These are phyloP conservation scores for Megastigmus dorsalis DNA, from an alignment of 2,888 invertebrate species.

Conservation along the genomic window DNA sequence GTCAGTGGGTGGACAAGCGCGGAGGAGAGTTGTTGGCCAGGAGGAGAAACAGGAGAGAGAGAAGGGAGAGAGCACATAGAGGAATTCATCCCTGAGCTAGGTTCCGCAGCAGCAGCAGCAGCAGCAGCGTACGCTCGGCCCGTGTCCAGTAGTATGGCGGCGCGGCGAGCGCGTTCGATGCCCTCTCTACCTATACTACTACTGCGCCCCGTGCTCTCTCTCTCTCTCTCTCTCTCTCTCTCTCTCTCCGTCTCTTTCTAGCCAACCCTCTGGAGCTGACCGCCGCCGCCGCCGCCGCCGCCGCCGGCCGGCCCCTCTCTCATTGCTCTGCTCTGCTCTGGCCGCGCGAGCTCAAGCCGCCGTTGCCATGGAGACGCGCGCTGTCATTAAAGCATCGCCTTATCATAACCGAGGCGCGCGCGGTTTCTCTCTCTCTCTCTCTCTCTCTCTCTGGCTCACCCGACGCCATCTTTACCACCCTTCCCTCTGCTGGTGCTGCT, in stretches of 20 bases:
- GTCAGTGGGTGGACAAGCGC: slow-evolving; percentile 16
- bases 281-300: slow-evolving; percentile 47
- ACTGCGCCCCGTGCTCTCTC: slow-evolving; percentile 13
- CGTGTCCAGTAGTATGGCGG: slow-evolving; percentile 73
- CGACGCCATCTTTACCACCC: slow-evolving; percentile 72
- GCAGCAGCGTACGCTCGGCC: slow-evolving; percentile 40
- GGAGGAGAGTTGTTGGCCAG: neutral
- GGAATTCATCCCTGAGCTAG: slow-evolving; percentile 69
- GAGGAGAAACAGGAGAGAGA: slow-evolving; percentile 54
- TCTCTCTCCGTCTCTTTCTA: neutral
- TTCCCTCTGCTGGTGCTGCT: slow-evolving; percentile 59
- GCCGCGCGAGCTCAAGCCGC: slow-evolving; percentile 71
- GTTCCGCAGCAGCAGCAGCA: too few species aligned
- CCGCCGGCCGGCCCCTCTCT: slow-evolving; percentile 51
- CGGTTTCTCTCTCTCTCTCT: slow-evolving; percentile 63
- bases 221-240: neutral
- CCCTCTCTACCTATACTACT: too few species aligned
- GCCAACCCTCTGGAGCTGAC: neutral
- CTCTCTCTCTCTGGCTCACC: slow-evolving; percentile 52
- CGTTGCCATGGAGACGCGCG: slow-evolving; percentile 67
- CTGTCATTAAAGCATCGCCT: slow-evolving; percentile 75
- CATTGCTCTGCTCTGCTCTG: slow-evolving; percentile 54
- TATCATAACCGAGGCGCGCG: slow-evolving; percentile 75
- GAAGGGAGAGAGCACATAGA: slow-evolving; percentile 60
- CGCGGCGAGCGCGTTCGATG: slow-evolving; percentile 66